These are phyloP conservation scores for Molorchus minor DNA, from an alignment of 2,888 invertebrate genomes.

Conservation along the genomic window DNA sequence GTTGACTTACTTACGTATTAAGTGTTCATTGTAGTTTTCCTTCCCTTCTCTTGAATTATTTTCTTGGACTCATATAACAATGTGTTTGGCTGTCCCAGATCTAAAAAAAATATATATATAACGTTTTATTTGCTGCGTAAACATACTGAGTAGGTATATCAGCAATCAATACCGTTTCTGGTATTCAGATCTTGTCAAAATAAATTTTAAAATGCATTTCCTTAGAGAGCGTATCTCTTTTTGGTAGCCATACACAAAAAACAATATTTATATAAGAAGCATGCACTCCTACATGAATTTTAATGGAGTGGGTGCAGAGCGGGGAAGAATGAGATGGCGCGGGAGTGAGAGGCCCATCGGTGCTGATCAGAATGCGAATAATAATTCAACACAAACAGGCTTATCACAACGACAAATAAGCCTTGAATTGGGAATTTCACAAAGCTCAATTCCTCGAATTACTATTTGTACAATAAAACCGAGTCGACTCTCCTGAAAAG, in stretches of 20 bases:
- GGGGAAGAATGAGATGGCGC: not conserved
- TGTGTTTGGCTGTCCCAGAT: not conserved
- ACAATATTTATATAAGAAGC: not conserved
- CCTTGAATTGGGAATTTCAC: slow-evolving; percentile 1
- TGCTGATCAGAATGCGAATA: slow-evolving; percentile 1
- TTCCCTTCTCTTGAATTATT: no score
- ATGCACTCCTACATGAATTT: not conserved
- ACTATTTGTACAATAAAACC: slow-evolving; percentile 1
- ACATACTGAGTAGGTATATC: not conserved
- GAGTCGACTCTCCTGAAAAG: not conserved
- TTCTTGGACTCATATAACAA: no score
- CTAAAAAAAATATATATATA: not conserved
- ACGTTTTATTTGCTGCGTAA: not conserved
- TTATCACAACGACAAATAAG: slow-evolving; percentile 2
- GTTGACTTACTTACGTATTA: not conserved
- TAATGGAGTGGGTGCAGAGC: not conserved
- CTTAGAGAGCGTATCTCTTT: not conserved
- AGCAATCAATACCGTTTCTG: not conserved
- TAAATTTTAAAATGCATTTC: not conserved
- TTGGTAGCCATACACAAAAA: not conserved
- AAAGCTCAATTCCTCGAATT: slow-evolving; percentile 1
- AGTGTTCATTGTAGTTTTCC: not conserved
- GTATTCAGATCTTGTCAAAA: not conserved
- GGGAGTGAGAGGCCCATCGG: not conserved
- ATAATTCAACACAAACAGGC: slow-evolving; percentile 2